Base-by-base conservation (phyloP, 2,113 vertebrate species). In the Electrona antarctica region DNA sequence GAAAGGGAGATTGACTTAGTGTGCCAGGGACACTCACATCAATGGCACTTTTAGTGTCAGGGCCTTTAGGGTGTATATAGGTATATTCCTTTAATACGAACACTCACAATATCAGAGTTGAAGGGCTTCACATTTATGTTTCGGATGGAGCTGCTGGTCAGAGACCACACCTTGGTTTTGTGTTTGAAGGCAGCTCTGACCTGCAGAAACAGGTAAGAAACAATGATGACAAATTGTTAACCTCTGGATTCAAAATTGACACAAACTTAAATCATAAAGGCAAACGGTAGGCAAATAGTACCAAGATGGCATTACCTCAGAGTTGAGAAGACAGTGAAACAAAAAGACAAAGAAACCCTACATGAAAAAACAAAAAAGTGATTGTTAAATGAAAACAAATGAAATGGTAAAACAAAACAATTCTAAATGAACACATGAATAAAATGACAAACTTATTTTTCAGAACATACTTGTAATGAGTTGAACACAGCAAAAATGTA, bases 301-400 rank as follows among this genome's bases (percentile, higher is more conserved):
- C 11, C n/a, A 46, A 63, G 8, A 14, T 13, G 33, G 33, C 4
- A 74, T 74, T 93, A 99, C 98, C 97, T 99, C 98, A 15, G 98
- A 99, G 87, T 99, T 99, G 76, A 99, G 95, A 64, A 99, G 94
- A 41, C 97, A 99, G 78, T 99, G 98, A 65, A 99, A 99, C 49
- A 99, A 91, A 90, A 99, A 99, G 90, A 99, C 97, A 94, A 99
- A 99, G 80, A 98, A 96, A 3, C 98, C 98, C 98, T 99, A 28
- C 46, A 69, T 9, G 60, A 63, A 68, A 41, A 45, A 14, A 12
- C 71, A 54, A 57, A 72, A 64, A 69, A 33, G 15, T 59, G 33
- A 41, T 41, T 41, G 33, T 41, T 33, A 66, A 71, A 11, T 2
- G 3, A 8, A 1, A 29, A 55, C 13, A 55, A 46, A 21, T 29